Evolutionary conservation across 2,113 vertebrate species (phyloP), one percentile per base, ranked within the genome.

Genomic region (Acrocephalus arundinaceus): DNA sequence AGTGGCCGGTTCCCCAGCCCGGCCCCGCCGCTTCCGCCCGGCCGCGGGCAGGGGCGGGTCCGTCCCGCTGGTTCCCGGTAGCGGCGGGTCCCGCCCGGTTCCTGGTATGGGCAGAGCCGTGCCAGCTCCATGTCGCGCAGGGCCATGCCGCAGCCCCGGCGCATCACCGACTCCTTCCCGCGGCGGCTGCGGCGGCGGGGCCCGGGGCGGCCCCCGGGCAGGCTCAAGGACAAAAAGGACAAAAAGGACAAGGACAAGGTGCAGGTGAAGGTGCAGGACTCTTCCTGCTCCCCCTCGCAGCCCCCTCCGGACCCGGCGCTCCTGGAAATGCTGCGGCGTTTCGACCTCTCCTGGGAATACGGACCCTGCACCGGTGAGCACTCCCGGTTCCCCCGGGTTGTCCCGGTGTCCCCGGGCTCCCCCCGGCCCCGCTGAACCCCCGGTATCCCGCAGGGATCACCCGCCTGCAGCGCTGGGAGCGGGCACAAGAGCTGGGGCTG

Each of bases 301-400:
- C 18, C 11, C 1, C 0, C 68, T 3, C 45, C 13, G 52, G 86
- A 89, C 77, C 61, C 77, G 22, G 86, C 61, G 45, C 86, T 89
- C 23, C 51, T 90, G 73, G 88, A 90, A 37, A 90, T 90, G 88
- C n/a, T 90, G 88, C 80, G 80, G 37, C 80, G 80, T 31, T 90
- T 90, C 51, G 88, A 90, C 51, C 88, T 90, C 27, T 70, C 49
- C 58, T 84, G 72, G 88, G 65, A 84, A 17, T 90, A 84, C 27
- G 88, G 88, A 4, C 88, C 88, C 8, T 90, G 80, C 88, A 39
- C 31, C 19, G 80, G 79, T 90, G 57, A 90, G 88, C 57, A 9
- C 18, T 3, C 35, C 55, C n/a, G 41, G 6, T 6, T 49, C 3
- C 10, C 51, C 51, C 41, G 25, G 25, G 10, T 15, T 27, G 6